Percentiles rank a stretch among this genome's conserved stretches.
phyloP scores from a whole-genome alignment of 2,797 vertebrate genomes.

The Cephalopachus bancanus region DNA sequence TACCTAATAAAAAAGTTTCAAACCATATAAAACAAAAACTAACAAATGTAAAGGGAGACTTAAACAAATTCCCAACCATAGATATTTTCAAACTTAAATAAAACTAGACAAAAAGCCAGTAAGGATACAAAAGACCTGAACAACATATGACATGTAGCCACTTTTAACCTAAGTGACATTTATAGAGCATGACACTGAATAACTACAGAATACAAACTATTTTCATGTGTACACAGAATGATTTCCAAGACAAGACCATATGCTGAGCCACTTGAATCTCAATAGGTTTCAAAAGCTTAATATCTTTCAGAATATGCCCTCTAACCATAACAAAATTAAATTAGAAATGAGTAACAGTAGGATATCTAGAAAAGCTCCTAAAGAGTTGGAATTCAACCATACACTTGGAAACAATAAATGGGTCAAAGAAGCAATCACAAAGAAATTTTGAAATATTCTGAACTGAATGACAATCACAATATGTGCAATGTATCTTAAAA shows the following conservation, averaged over 20 bases:
- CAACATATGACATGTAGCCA: not conserved
- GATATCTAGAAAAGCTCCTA: not conserved
- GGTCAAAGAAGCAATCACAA: not conserved
- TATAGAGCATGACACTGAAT: not conserved
- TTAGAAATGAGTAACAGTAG: not conserved
- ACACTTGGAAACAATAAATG: not conserved
- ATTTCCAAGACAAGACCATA: not conserved
- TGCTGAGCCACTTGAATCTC: not conserved
- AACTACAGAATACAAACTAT: not conserved
- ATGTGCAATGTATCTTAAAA: not conserved
- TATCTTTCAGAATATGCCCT: not conserved
- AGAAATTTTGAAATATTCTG: not conserved
- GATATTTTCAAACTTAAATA: constrained; percentile 10
- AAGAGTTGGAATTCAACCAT: not conserved
- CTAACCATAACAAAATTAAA: not conserved
- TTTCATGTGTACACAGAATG: not conserved
- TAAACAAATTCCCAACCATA: not conserved
- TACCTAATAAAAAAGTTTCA: constrained; percentile 9
- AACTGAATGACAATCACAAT: not conserved
- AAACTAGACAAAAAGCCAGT: not conserved
- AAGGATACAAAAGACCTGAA: not conserved
- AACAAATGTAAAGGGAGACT: not conserved
- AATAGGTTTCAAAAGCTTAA: not conserved
- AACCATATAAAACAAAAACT: constrained; percentile 18
- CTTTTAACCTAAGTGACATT: not conserved